phyloP scores from a whole-genome alignment of 2,113 vertebrate species.

The Euleptes europaea region DNA sequence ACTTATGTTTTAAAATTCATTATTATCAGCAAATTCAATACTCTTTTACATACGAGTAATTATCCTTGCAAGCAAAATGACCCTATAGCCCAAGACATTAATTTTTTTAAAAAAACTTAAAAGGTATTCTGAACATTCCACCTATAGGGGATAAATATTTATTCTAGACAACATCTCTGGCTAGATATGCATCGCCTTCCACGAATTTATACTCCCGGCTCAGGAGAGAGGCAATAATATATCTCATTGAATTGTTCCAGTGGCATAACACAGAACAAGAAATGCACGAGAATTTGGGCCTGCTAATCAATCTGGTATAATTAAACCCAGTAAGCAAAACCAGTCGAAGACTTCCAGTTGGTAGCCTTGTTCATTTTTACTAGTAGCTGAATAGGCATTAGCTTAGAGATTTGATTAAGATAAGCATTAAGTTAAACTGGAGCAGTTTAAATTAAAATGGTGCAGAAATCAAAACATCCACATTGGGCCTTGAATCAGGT shows the following conservation, averaged over 20 bases:
- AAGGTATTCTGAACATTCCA: too few species aligned
- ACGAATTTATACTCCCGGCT: neutral
- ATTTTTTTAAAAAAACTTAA: neutral
- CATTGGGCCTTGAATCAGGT: neutral
- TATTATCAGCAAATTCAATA: too few species aligned
- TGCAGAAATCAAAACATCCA: neutral
- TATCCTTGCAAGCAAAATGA: neutral
- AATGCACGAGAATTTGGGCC: neutral
- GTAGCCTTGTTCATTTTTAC: neutral
- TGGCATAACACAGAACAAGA: neutral
- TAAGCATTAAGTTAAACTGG: neutral
- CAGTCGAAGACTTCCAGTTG: neutral
- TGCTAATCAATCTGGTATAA: conserved; percentile 5
- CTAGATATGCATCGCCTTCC: neutral
- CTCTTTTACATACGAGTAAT: neutral
- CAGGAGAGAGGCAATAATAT: neutral
- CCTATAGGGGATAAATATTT: neutral
- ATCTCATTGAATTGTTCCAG: neutral
- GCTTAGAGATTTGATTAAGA: neutral
- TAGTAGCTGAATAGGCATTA: neutral
- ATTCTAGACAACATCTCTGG: neutral
- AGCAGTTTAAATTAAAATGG: neutral
- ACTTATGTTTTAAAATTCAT: neutral
- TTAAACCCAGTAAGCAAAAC: conserved; percentile 14
- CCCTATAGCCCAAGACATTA: neutral